Percentiles rank a stretch among this genome's conserved stretches.
phyloP scores from a whole-genome alignment of 2,113 vertebrate genomes.

The Podiceps cristatus region DNA sequence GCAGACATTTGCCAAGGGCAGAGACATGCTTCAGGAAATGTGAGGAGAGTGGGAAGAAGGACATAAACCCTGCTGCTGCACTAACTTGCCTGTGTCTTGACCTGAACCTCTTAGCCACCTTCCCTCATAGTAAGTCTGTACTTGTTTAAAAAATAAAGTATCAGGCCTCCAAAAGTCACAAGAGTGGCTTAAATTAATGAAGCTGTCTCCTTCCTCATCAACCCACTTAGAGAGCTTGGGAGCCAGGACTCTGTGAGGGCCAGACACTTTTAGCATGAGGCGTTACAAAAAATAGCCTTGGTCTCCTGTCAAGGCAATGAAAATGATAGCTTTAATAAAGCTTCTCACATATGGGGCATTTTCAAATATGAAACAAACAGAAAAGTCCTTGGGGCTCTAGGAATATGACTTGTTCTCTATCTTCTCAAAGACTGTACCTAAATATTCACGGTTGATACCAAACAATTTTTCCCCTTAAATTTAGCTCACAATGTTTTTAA shows the following conservation, averaged over 20 bases:
- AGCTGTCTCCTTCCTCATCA: background rate
- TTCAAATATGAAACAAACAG: background rate
- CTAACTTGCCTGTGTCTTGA: rapidly evolving
- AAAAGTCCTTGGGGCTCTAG: background rate
- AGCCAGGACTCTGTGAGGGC: background rate
- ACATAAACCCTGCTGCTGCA: background rate
- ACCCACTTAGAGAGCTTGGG: background rate
- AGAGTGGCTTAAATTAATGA: background rate
- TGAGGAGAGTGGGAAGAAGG: background rate
- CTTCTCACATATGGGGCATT: background rate
- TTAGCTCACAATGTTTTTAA: background rate
- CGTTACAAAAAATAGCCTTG: background rate
- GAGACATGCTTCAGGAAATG: background rate
- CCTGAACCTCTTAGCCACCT: background rate
- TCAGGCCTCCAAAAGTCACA: background rate
- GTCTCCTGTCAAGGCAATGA: background rate
- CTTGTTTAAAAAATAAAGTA: background rate
- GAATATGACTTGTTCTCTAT: background rate
- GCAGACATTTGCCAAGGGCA: background rate
- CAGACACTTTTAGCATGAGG: background rate
- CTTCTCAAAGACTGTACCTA: background rate
- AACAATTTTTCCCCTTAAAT: background rate
- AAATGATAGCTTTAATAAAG: background rate
- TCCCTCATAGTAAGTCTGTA: background rate
- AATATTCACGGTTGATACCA: background rate